A percentile compares a stretch with the other conserved stretches of the same genome.
Conservation (phyloP, 2,888 invertebrate genomes). For the Ophioninae sp. region DNA sequence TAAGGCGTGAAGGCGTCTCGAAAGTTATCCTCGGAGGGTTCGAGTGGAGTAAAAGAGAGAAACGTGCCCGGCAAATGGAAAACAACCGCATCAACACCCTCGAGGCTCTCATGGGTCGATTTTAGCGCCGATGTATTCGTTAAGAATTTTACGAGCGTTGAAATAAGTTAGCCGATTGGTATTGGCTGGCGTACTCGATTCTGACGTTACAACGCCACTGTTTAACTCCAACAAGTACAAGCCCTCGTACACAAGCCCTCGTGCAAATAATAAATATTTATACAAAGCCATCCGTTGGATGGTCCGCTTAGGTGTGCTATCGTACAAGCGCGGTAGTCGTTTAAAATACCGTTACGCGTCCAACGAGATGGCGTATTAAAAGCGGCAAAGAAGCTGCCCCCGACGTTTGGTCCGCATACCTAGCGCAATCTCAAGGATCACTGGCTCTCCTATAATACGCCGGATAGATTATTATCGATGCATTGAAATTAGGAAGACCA, state of each 20-base stretch:
- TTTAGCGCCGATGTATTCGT: conserved; percentile 66
- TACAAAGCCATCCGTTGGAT: conserved; percentile 44
- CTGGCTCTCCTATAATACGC: not conserved
- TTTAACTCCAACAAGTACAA: conserved; percentile 25
- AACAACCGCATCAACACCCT: conserved; percentile 22
- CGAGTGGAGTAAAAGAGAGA: not conserved
- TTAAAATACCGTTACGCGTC: conserved; percentile 47
- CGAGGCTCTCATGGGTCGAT: not conserved
- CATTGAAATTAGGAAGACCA: conserved; percentile 51
- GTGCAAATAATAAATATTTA: conserved; percentile 67
- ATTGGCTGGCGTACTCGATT: conserved; percentile 56
- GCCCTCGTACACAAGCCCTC: not conserved
- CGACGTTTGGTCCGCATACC: not conserved
- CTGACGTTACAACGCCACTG: conserved; percentile 56
- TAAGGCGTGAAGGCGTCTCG: conserved; percentile 58
- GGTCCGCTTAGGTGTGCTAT: conserved; percentile 24
- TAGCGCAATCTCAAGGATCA: conserved; percentile 28
- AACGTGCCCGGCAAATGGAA: not conserved
- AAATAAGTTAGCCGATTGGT: conserved; percentile 63
- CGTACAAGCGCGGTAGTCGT: conserved; percentile 33
- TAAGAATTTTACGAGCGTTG: conserved; percentile 70
- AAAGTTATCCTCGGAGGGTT: not conserved
- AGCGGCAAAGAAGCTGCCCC: conserved; percentile 15
- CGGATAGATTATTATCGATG: conserved; percentile 47
- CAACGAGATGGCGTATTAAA: conserved; percentile 42